Percentiles rank a stretch among this genome's conserved stretches.
Conservation (phyloP, 2,113 vertebrate species). For the Poeciliopsis occidentalis region DNA sequence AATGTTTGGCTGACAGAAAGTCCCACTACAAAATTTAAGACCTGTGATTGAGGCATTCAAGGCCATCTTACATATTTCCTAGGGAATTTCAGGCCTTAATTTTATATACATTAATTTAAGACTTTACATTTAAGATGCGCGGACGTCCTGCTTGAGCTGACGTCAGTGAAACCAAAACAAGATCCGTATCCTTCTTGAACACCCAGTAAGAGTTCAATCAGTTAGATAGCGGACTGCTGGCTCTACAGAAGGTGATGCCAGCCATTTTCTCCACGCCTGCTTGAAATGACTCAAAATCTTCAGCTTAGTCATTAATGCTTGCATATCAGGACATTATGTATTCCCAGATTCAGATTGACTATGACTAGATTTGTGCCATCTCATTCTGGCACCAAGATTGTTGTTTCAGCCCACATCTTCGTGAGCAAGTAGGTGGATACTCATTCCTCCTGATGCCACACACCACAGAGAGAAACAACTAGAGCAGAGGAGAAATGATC, state of each 20-base stretch:
- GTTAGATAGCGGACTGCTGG: background rate
- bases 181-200: no score
- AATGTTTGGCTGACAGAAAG: no score
- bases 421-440: constrained; percentile 17
- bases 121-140: no score
- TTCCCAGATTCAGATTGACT: background rate
- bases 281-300: background rate
- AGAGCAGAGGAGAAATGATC: constrained; percentile 36
- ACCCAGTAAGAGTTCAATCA: background rate
- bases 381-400: constrained; percentile 3
- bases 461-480: constrained; percentile 2
- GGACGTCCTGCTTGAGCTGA: no score
- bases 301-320: background rate
- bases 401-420: constrained; percentile 11
- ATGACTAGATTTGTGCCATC: constrained; percentile 10
- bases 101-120: no score
- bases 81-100: no score
- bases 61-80: no score
- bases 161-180: no score
- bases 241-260: background rate
- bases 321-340: background rate
- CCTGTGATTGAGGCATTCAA: no score
- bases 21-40: no score
- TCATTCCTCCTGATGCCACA: constrained; percentile 14
- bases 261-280: background rate